Evolutionary conservation across 2,113 vertebrate species (phyloP).

Genomic region (Burhinus bistriatus): DNA sequence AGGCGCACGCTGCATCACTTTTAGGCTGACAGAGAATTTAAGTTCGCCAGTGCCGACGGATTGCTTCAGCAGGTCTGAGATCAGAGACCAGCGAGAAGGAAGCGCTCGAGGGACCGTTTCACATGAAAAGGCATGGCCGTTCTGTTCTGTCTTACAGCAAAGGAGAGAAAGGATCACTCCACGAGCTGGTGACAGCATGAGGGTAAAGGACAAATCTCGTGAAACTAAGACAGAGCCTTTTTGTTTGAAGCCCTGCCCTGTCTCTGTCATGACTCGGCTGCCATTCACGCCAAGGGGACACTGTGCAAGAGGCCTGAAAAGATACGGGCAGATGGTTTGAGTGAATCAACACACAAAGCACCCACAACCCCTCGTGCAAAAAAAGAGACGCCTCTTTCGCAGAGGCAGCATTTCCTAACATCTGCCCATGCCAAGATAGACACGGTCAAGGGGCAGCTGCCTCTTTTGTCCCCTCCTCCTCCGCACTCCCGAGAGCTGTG

Average conservation of each 20-base stretch:
- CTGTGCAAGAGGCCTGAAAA: background rate
- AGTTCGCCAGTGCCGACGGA: accelerated
- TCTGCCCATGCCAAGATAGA: background rate
- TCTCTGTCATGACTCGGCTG: accelerated
- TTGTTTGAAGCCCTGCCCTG: background rate
- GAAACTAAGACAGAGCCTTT: too few relatives aligned
- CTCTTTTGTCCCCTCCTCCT: background rate
- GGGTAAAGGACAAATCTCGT: background rate
- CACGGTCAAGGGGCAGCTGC: background rate
- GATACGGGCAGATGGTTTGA: background rate
- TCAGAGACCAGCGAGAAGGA: background rate
- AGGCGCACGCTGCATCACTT: accelerated
- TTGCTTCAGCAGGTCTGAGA: background rate
- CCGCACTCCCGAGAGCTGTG: accelerated
- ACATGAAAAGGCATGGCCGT: background rate
- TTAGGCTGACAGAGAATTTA: background rate
- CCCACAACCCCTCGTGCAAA: background rate
- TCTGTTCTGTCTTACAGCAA: background rate
- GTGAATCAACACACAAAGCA: background rate
- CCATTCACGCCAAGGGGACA: background rate
- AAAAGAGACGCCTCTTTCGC: background rate
- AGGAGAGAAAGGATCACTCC: background rate
- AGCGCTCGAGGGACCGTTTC: background rate
- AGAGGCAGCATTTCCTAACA: background rate
- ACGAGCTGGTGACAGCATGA: background rate